Conservation (phyloP, 2,113 vertebrate species). For the Fregetta grallaria region DNA sequence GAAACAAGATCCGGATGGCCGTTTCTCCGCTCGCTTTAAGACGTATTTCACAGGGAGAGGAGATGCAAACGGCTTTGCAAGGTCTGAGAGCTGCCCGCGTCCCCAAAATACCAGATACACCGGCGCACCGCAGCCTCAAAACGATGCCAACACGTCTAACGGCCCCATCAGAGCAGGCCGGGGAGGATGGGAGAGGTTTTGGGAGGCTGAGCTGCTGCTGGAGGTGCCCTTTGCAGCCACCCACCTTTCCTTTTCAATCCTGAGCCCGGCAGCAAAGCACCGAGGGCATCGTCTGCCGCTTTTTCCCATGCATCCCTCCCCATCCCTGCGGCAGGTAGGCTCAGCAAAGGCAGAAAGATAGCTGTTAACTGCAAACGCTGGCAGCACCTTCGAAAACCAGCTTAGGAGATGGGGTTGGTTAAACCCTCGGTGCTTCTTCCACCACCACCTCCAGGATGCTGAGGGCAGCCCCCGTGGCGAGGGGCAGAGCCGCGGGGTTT, state of each 20-base stretch:
- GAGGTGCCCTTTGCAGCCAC: neutral
- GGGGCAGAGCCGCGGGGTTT: neutral
- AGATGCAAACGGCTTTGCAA: fast-evolving
- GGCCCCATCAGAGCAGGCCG: neutral
- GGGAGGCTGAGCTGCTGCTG: neutral
- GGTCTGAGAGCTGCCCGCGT: fast-evolving
- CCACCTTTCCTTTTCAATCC: neutral
- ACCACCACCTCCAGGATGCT: neutral
- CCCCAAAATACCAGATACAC: neutral
- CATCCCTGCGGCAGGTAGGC: neutral
- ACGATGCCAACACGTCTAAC: neutral
- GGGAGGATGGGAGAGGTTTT: neutral
- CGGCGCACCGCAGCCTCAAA: fast-evolving
- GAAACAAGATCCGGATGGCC: fast-evolving
- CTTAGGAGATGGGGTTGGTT: neutral
- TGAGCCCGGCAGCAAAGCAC: neutral
- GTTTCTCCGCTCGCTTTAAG: neutral
- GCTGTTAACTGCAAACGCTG: neutral
- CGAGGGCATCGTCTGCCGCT: neutral
- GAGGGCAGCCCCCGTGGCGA: neutral
- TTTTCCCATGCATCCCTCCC: neutral
- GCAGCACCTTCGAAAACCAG: neutral
- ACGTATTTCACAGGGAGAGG: neutral
- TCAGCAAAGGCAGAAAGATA: neutral
- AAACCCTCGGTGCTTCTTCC: neutral